Percentiles rank a stretch among this genome's conserved stretches.
phyloP scores from a whole-genome alignment of 2,888 invertebrate genomes.

The Adelognathus sp. region DNA sequence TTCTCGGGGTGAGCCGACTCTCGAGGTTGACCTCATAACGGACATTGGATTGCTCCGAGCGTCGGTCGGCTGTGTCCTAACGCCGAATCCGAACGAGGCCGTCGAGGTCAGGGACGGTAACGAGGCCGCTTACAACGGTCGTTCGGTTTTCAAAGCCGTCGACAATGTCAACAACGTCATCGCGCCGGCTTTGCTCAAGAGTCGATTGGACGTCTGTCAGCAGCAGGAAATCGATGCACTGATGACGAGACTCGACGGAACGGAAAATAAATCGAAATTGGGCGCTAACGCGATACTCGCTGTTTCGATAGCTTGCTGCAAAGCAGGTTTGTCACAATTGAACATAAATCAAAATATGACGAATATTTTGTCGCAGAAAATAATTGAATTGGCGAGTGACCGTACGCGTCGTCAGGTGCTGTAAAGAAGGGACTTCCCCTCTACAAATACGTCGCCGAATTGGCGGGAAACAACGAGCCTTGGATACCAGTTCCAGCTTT shows the following conservation, averaged over 20 bases:
- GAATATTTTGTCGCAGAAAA: no score
- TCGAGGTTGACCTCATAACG: constrained; percentile 81
- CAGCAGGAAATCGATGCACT: constrained; percentile 75
- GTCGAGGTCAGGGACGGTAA: constrained; percentile 73
- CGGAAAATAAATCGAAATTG: constrained; percentile 74
- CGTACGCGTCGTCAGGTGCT: constrained; percentile 57
- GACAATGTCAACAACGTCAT: constrained; percentile 75
- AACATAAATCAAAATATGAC: background rate
- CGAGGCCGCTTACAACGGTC: constrained; percentile 69
- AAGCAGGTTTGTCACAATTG: constrained; percentile 75
- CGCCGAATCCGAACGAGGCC: constrained; percentile 69
- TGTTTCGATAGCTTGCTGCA: constrained; percentile 75
- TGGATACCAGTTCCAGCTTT: constrained; percentile 75
- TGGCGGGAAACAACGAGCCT: constrained; percentile 69
- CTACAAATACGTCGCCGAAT: constrained; percentile 74
- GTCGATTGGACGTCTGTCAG: constrained; percentile 73
- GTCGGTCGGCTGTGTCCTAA: constrained; percentile 69
- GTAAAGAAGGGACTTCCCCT: constrained; percentile 74
- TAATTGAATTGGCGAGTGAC: background rate
- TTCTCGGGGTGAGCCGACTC: constrained; percentile 87
- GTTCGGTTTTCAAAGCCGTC: constrained; percentile 74
- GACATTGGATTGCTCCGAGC: constrained; percentile 76
- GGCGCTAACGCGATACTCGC: constrained; percentile 75
- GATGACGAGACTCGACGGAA: constrained; percentile 72
- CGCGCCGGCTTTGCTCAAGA: constrained; percentile 74